Percentiles rank a stretch among this genome's conserved stretches.
phyloP scores from a whole-genome alignment of 2,888 invertebrate genomes.

The Brachypterus glaber region DNA sequence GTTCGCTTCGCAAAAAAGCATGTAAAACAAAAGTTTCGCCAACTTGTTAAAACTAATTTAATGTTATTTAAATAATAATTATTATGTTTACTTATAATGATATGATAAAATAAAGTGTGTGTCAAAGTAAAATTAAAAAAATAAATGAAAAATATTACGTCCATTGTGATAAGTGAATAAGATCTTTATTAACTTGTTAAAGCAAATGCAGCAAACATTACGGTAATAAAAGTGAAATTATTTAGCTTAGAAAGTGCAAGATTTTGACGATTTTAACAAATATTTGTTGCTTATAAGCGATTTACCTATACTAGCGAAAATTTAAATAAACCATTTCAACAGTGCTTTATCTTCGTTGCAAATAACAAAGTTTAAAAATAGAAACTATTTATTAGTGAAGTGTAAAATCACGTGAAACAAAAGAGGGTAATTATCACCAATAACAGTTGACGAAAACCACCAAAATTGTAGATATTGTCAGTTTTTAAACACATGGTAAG shows the following conservation, averaged over 20 bases:
- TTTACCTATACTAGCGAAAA: no score
- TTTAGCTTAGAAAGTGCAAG: neutral
- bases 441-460: no score
- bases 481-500: constrained; percentile 4
- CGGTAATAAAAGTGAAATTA: constrained; percentile 2
- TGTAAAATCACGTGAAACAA: constrained; percentile 4
- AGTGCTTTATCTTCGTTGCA: constrained; percentile 2
- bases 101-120: constrained; percentile 2
- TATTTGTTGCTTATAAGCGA: no score
- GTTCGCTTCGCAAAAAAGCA: no score
- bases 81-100: constrained; percentile 1
- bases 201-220: no score
- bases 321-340: constrained; percentile 1
- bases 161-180: constrained; percentile 1
- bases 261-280: constrained; percentile 1
- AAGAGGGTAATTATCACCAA: neutral
- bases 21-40: no score
- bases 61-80: constrained; percentile 5
- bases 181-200: neutral
- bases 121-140: neutral
- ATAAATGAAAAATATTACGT: neutral
- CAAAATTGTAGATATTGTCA: no score
- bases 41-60: constrained; percentile 1
- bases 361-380: constrained; percentile 4
- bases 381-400: constrained; percentile 3